Evolutionary conservation across 1,140 invertebrate species (phyloP), one percentile per base, ranked within the genome.

Genomic region (Drosophila sulfurigaster): DNA sequence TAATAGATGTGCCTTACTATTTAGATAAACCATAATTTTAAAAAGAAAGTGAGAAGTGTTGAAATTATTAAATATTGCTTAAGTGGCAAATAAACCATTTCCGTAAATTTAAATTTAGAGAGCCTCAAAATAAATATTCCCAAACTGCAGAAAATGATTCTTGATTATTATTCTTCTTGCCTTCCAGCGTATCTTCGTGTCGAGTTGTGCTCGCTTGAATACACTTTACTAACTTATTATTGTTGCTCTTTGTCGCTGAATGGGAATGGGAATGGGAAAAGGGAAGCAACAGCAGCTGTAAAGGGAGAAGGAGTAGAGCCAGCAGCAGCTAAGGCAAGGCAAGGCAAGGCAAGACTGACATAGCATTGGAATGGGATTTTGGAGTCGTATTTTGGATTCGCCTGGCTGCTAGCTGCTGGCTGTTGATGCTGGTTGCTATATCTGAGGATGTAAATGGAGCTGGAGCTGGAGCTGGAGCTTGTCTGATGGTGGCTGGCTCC

Each of bases 211-310:
- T 10, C 6, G 11, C 20, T 13, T 1, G 0, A 11, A 35, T 10
- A 7, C 20, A 11, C 30, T 32, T 30, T 25, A 30, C 25, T 51
- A 54, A 73, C 38, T 59, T 73, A 60, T 73, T 73, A 73, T 68
- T 73, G 64, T 73, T 73, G 64, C 54, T 67, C 48, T 68, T 86
- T 78, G 46, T 70, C 58, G 59, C 49, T 57, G 52, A 43, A 58
- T 59, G 57, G 52, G 25, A 48, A 58, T 59, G 57, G 52, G 25
- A 48, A 20, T 20, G 59, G 38, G 46, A 8, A 25, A 57, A 20
- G 25, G 30, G 15, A 41, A 35, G 54, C 28, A 32, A 30, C 7
- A 54, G 51, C 6, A 54, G 30, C 11, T 32, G 49, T 28, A 30
- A 28, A 28, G 5, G 25, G 5, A 52, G 49, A 16, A 49, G 46